Evolutionary conservation across 2,113 vertebrate genomes (phyloP), one percentile per base, ranked within the genome.

Genomic region (Otus sunia): DNA sequence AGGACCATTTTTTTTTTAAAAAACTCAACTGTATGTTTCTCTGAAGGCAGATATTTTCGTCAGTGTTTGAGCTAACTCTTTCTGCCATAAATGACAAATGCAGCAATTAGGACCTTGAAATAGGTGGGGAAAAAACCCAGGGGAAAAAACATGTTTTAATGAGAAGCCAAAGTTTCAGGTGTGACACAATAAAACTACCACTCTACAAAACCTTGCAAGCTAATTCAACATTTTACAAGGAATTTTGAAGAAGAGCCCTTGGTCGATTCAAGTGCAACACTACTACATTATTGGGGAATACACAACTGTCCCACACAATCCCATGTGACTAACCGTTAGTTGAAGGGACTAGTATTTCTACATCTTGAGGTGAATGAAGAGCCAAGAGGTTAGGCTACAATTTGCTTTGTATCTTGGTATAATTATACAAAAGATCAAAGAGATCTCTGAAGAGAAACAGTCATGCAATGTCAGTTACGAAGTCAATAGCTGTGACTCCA

Each of bases 361-460:
- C 36, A 72, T 64, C 84, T 72, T 41, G 13, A 92, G 75, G 47
- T 55, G 37, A 92, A 69, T 1, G 5, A 87, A 74, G 68, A 91
- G 79, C 49, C 75, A 85, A 86, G 47, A 92, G 43, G 32, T 64
- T 47, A 73, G 39, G 34, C 58, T 75, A 76, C 66, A 79, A 74
- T 60, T 88, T 19, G 3, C 62, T 90, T 87, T 66, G 47, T 82
- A 82, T 58, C 64, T 88, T 73, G 41, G 41, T 69, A 68, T 41
- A 88, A 89, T 91, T 85, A 73, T 30, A 63, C n/a, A 76, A 72
- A 68, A 92, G 60, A 95, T 96, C 92, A 95, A 96, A 97, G 92
- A 60, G 50, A 53, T 82, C 86, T 93, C 87, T 53, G 55, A 86
- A 90, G 79, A 83, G 50, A 88, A 88, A 69, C 27, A 72, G 90